Conservation (phyloP, 2,113 vertebrate genomes). For the Mola mola region DNA sequence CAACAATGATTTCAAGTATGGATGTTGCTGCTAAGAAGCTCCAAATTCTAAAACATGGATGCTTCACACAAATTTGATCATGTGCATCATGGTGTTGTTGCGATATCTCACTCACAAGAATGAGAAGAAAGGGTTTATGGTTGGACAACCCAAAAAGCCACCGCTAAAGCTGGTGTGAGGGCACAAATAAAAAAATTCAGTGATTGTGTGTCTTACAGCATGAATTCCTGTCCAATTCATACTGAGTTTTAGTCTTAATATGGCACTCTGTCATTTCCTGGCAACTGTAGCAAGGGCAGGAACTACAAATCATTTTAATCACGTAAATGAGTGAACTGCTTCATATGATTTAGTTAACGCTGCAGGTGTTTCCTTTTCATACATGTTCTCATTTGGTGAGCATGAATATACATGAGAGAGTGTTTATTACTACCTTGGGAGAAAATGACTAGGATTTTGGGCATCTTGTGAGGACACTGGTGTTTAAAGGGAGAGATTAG, state of each 20-base stretch:
- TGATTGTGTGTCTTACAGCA: not conserved
- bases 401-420: conserved; percentile 13
- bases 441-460: too few species aligned
- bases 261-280: not conserved
- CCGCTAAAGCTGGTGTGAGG: too few species aligned
- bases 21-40: too few species aligned
- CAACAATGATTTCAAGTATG: too few species aligned
- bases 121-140: too few species aligned
- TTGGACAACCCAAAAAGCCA: too few species aligned
- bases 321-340: not conserved
- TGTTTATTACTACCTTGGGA: conserved; percentile 13
- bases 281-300: not conserved
- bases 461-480: conserved; percentile 10
- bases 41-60: too few species aligned
- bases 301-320: not conserved
- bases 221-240: not conserved
- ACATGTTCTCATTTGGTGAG: not conserved
- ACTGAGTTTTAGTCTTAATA: not conserved
- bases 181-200: too few species aligned
- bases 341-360: not conserved
- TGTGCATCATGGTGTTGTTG: too few species aligned
- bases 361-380: too few species aligned
- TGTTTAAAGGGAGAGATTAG: conserved; percentile 24
- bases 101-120: too few species aligned
- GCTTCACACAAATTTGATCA: too few species aligned